phyloP scores from a whole-genome alignment of 2,797 vertebrate genomes.

The Pipistrellus nathusii region DNA sequence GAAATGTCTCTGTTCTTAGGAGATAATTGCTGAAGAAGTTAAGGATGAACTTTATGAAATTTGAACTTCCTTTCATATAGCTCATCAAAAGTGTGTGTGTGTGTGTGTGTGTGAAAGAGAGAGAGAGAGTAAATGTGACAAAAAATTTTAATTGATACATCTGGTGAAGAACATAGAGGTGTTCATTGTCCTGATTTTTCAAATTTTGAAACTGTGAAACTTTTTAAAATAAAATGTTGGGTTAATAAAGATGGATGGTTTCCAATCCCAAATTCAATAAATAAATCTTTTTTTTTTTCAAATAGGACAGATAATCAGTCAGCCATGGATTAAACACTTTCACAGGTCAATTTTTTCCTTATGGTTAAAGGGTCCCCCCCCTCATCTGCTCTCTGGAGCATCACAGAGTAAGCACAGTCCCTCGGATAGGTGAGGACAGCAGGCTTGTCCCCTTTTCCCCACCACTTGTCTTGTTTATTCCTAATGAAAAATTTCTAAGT shows the following conservation, averaged over 20 bases:
- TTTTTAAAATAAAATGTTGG: constrained; percentile 13
- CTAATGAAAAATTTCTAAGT: background rate
- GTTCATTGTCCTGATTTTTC: background rate
- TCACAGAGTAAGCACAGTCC: background rate
- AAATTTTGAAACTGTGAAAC: constrained; percentile 28
- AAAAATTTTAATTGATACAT: background rate
- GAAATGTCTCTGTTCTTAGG: background rate
- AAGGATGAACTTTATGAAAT: background rate
- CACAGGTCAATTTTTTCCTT: background rate
- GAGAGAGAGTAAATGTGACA: background rate
- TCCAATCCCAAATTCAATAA: background rate
- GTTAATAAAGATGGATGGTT: background rate
- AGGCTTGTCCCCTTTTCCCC: background rate
- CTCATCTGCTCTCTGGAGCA: background rate
- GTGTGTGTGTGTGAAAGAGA: background rate
- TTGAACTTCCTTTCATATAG: background rate
- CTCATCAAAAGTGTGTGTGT: background rate
- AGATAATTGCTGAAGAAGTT: background rate
- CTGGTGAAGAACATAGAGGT: background rate
- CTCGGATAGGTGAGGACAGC: background rate
- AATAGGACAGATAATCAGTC: background rate
- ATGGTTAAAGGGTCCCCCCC: background rate
- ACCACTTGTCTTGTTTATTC: background rate
- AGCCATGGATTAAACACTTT: background rate
- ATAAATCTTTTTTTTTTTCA: background rate